Percentiles rank a stretch among this genome's conserved stretches.
These are phyloP conservation scores for Epinotia demarniana DNA, from an alignment of 2,888 invertebrate species.

Conservation along the genomic window DNA sequence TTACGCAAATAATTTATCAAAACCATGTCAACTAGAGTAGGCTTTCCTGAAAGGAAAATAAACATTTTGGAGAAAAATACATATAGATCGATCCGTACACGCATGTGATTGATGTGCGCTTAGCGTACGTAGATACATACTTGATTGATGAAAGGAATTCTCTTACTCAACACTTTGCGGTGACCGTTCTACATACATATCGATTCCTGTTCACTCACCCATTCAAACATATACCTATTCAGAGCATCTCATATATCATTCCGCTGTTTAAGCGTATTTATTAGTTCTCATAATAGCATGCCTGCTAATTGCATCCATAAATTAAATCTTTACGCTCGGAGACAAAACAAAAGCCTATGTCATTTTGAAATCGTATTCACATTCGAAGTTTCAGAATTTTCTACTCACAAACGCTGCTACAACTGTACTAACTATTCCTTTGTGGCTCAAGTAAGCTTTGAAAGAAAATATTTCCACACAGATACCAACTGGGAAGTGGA, in stretches of 20 bases:
- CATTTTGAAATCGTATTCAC: conserved; percentile 12
- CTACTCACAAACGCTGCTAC: neutral
- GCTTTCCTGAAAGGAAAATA: conserved; percentile 58
- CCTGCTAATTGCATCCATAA: conserved; percentile 15
- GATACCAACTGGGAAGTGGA: conserved; percentile 27
- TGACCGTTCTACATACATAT: conserved; percentile 46
- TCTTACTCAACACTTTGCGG: conserved; percentile 50
- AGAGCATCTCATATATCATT: neutral
- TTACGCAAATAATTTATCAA: conserved; percentile 71
- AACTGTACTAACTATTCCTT: conserved; percentile 25
- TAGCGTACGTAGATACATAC: conserved; percentile 45
- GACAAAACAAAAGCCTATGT: conserved; percentile 14
- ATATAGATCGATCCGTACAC: conserved; percentile 58
- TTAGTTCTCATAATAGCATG: conserved; percentile 17
- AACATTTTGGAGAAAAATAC: conserved; percentile 65
- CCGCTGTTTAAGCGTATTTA: conserved; percentile 11
- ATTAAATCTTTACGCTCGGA: conserved; percentile 8
- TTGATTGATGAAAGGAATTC: conserved; percentile 59
- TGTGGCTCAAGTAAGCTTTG: conserved; percentile 39
- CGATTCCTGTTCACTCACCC: neutral
- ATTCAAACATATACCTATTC: conserved; percentile 2
- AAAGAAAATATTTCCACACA: conserved; percentile 39
- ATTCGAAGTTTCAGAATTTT: conserved; percentile 4
- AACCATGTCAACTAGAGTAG: conserved; percentile 64
- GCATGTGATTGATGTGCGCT: conserved; percentile 59